Evolutionary conservation across 2,113 vertebrate species (phyloP).

Genomic region (Theristicus caerulescens): DNA sequence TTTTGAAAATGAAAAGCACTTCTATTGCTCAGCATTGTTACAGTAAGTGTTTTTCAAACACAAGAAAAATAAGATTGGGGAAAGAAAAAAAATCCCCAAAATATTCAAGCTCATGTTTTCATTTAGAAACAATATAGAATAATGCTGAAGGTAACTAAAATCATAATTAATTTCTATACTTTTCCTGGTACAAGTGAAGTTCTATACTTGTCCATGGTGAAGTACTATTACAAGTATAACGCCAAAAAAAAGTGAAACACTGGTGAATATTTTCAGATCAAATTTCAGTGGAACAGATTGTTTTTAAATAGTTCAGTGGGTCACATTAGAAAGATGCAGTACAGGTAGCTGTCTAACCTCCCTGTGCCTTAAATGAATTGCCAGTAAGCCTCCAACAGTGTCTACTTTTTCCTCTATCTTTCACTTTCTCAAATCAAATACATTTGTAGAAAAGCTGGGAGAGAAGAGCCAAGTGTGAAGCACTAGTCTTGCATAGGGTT

Average conservation of each 20-base stretch:
- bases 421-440: not conserved
- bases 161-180: not conserved
- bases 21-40: not conserved
- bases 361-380: not conserved
- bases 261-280: not conserved
- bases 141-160: not conserved
- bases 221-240: not conserved
- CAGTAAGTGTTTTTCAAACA: not conserved
- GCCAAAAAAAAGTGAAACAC: not conserved
- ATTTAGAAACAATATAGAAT: not conserved
- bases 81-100: not conserved
- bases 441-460: not conserved
- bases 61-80: not conserved
- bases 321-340: not conserved
- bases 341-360: not conserved
- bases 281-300: not conserved
- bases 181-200: not conserved
- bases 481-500: not conserved
- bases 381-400: not conserved
- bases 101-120: not conserved
- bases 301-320: not conserved
- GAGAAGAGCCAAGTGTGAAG: not conserved
- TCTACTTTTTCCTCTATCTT: not conserved
- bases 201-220: not conserved
- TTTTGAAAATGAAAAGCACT: not conserved